These are phyloP conservation scores for Passer montanus DNA, from an alignment of 2,113 vertebrate genomes.

Conservation along the genomic window DNA sequence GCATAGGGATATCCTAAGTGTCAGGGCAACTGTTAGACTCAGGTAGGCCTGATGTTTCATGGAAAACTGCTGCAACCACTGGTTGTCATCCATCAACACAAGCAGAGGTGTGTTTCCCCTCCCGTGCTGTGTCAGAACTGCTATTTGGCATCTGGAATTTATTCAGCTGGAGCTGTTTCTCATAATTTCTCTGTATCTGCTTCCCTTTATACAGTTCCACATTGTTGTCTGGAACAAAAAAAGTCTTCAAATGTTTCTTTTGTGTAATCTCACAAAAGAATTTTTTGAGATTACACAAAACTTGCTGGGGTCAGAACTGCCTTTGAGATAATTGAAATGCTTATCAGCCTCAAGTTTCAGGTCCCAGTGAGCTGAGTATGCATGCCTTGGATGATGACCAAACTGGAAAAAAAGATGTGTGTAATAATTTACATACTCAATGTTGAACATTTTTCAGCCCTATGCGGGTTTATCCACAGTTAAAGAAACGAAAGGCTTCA, in stretches of 20 bases:
- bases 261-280: background rate
- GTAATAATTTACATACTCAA: background rate
- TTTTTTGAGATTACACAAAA: background rate
- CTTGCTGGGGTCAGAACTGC: background rate
- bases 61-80: background rate
- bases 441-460: background rate
- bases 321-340: background rate
- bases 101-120: background rate
- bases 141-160: background rate
- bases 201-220: background rate
- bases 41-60: background rate
- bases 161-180: background rate
- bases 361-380: background rate
- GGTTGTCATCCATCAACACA: background rate
- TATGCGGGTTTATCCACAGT: background rate
- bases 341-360: background rate
- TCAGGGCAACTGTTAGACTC: background rate
- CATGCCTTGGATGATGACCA: background rate
- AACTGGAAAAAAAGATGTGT: background rate
- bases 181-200: background rate
- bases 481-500: background rate
- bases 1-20: background rate
- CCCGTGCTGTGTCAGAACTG: background rate
- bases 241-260: background rate
- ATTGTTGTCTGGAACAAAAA: background rate